Evolutionary conservation across 2,888 invertebrate genomes (phyloP).

Genomic region (Drosophila prostipennis): DNA sequence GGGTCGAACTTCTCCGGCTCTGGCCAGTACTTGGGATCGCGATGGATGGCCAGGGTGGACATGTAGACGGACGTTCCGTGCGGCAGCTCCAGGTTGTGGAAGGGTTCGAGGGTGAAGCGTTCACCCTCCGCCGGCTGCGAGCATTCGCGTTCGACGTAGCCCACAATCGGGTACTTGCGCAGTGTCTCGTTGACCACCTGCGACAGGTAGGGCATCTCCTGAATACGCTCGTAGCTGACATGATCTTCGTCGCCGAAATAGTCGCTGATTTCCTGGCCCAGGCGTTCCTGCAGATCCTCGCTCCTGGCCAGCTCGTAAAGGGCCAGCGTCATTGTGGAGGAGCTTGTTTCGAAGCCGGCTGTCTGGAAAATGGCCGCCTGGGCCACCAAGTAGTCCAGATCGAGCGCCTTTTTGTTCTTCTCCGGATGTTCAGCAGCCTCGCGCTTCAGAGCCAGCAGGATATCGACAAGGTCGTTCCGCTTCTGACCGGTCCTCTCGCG

Average conservation of each 20-base stretch:
- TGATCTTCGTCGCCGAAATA: conserved; percentile 57
- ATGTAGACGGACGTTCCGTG: conserved; percentile 70
- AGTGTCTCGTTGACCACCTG: conserved; percentile 81
- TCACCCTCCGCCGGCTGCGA: conserved; percentile 53
- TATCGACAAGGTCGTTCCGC: conserved; percentile 84
- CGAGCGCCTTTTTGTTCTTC: conserved; percentile 10
- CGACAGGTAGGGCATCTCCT: conserved; percentile 83
- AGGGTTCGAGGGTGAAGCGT: conserved; percentile 67
- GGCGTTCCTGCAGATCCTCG: conserved; percentile 81
- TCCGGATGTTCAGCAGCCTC: conserved; percentile 40
- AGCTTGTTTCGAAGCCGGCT: conserved; percentile 82
- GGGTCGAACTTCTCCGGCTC: conserved; percentile 73
- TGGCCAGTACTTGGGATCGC: conserved; percentile 76
- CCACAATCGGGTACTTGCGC: conserved; percentile 77
- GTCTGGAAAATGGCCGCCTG: conserved; percentile 82
- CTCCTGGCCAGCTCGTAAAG: conserved; percentile 83
- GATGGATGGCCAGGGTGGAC: conserved; percentile 67
- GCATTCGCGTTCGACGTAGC: conserved; percentile 67
- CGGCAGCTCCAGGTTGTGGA: conserved; percentile 64
- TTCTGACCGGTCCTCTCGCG: conserved; percentile 78
- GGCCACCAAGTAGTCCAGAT: conserved; percentile 71
- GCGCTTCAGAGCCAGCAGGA: conserved; percentile 82
- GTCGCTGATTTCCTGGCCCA: conserved; percentile 83
- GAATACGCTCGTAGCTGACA: conserved; percentile 82
- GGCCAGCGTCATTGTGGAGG: conserved; percentile 82